Base-by-base conservation (phyloP, 2,888 invertebrate species). In the Ophion ventricosus region DNA sequence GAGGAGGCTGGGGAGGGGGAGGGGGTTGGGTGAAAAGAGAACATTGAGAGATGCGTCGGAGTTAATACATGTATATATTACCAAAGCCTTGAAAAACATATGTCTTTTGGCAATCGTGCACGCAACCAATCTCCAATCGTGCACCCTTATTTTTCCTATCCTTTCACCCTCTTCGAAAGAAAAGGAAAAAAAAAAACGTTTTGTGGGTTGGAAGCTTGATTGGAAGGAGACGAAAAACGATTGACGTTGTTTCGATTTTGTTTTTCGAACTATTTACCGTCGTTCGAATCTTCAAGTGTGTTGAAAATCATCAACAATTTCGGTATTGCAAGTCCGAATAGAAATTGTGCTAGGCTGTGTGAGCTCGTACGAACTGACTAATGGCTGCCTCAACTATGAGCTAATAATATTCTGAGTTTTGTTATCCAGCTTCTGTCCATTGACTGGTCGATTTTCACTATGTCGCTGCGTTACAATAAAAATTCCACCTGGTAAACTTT, bases 21-120 rank as follows among this genome's bases (percentile, higher is more conserved):
- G n/a, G n/a, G n/a, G n/a, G n/a, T n/a, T n/a, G n/a, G 61, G 54
- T 63, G 59, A 77, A 74, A 66, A 56, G 61, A 73, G 80, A 40
- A 20, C 49, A 54, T n/a, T n/a, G 56, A 56, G 82, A 80, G 85
- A 81, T 90, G 88, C 90, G 88, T 88, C 89, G 88, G 87, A 89
- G 88, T 10, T 88, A 91, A 90, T 73, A 82, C 90, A 91, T 92
- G 92, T 92, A 92, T 92, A 91, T 89, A 91, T 92, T 92, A 91
- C 89, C 87, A 88, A 89, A 88, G 88, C 85, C 82, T 59, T 86
- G 87, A 89, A 88, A 88, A 92, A 92, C 92, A 92, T 92, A 92
- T 92, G 92, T 91, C 90, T 87, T 87, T 86, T 69, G 84, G 85
- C 88, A 89, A 90, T 91, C 89, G 90, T 87, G 84, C 88, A 87